Evolutionary conservation across 2,113 vertebrate genomes (phyloP), one percentile per base, ranked within the genome.

Genomic region (Antigone vipio): DNA sequence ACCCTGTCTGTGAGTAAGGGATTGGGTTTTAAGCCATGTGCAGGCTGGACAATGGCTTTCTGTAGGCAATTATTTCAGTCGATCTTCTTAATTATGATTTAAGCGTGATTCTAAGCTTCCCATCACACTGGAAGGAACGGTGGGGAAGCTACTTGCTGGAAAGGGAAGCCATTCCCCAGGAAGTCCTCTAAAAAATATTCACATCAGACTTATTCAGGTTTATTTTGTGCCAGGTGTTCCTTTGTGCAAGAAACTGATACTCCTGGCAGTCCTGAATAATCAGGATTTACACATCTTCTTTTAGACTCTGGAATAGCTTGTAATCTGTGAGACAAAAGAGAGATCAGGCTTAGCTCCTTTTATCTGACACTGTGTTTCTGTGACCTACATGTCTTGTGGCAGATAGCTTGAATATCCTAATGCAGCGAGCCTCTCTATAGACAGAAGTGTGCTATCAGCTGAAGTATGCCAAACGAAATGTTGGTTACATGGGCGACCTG

Each of bases 291-390:
- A 44, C 38, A 62, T 75, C 69, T 66, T 66, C 73, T 88, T 89
- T 79, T 58, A 69, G 62, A 45, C 45, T 55, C 60, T 42, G 69
- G 32, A 50, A 24, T 49, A 38, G 35, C 8, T 66, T 92, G 60
- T 89, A 63, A 94, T 89, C 80, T 78, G 29, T 68, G 71, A 94
- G 87, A 95, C 77, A 79, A 88, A 68, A 72, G 87, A 19, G 62
- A 76, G 69, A 78, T 89, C 66, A 92, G 53, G 27, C 12, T 91
- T 58, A 73, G 35, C 35, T 88, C 44, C 78, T 89, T 89, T 75
- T 72, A 58, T 78, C 66, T 93, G 87, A 66, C 50, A 27, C 53
- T 6, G 27, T 55, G 47, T 78, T 92, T 71, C 76, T 85, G 74
- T 88, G 85, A 80, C 87, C 71, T 76, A n/a, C 58, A 15, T 68